Evolutionary conservation across 1,140 invertebrate genomes (phyloP), one percentile per base, ranked within the genome.

Genomic region (Hyposmocoma kahamanoa): DNA sequence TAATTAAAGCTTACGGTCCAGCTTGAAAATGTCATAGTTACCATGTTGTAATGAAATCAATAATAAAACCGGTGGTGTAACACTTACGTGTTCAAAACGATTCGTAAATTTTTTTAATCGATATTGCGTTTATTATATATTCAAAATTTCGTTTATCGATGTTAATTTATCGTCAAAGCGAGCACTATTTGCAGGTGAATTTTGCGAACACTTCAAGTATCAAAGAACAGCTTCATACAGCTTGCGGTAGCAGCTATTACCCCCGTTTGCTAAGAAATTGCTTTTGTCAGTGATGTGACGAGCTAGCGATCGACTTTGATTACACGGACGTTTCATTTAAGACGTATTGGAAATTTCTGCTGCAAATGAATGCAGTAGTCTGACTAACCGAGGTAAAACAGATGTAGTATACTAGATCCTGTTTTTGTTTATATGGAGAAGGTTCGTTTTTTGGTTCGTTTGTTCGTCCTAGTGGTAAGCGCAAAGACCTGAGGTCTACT

Each of bases 201-300:
- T 65, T 60, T 44, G 52, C 50, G 53, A 60, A 49, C 61, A 55
- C 45, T 53, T 59, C 42, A 62, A 56, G 56, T 69, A 65, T 67
- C 63, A 69, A 69, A 67, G 63, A 69, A 77, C 61, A 50, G 59
- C 62, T 73, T 69, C 59, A 72, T 67, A 63, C 53, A 41, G 36
- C 47, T 38, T 74, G 73, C 60, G 64, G 63, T 68, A 61, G 59
- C 64, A 30, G 18, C 38, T 56, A 65, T 65, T 65, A 61, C 58
- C n/a, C n/a, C n/a, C n/a, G n/a, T n/a, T n/a, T n/a, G n/a, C n/a
- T n/a, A n/a, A n/a, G n/a, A n/a, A n/a, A n/a, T n/a, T n/a, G n/a
- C n/a, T n/a, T n/a, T n/a, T n/a, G n/a, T n/a, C n/a, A n/a, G n/a
- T n/a, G n/a, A n/a, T n/a, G n/a, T n/a, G n/a, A n/a, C n/a, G n/a